Evolutionary conservation across 2,888 invertebrate genomes (phyloP), one percentile per base, ranked within the genome.

Genomic region (Ennomos quercinarius): DNA sequence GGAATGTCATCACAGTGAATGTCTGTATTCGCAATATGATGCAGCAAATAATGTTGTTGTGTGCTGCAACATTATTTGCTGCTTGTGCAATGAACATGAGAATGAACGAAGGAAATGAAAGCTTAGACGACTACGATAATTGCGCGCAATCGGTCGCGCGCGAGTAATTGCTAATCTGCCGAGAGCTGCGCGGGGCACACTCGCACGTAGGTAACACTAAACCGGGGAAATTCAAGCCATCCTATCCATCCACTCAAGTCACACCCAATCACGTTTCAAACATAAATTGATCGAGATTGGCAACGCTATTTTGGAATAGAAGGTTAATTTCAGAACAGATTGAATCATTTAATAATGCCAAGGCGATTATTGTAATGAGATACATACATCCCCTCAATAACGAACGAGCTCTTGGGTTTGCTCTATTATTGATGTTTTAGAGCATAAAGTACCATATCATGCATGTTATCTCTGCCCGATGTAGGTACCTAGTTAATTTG

Each of bases 81-180:
- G n/a, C n/a, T n/a, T n/a, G n/a, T n/a, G 42, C 34, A 45, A 52
- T 35, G 45, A 27, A 52, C 36, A 42, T 5, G 39, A 45, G 73
- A 74, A 75, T 72, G 74, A 77, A 70, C 64, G 71, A 74, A 81
- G 87, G 87, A 89, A 89, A 86, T 86, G 77, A 81, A 84, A 83
- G n/a, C n/a, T n/a, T n/a, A n/a, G 76, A 77, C 72, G 55, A 51
- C 47, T 75, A 76, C 74, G 77, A 78, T 84, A 85, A 84, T 84
- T 82, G 81, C 80, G 78, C 69, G 81, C 84, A 84, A 83, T 84
- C 83, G 81, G 75, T 80, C 76, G 72, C 40, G 46, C 43, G 39
- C 51, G 78, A 76, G 81, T 84, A 84, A 88, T 87, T 84, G 84
- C 78, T 83, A 82, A 88, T 86, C 82, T 80, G 72, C 70, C 71